Evolutionary conservation across 1,140 invertebrate species (phyloP), one percentile per base, ranked within the genome.

Genomic region (Elysia chlorotica): DNA sequence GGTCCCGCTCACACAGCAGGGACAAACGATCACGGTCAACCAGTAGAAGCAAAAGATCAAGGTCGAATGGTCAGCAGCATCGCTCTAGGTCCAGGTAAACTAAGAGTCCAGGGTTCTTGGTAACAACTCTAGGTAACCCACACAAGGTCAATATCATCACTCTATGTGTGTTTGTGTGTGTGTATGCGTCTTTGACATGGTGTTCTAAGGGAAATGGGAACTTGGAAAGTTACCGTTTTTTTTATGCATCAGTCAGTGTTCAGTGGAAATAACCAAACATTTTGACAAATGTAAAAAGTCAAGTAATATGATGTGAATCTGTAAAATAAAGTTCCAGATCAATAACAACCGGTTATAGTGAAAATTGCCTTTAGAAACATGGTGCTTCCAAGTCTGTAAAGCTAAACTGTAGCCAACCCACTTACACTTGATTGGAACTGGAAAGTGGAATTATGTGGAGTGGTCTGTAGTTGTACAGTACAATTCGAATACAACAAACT

Each of bases 31-130:
- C 53, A 6, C n/a, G 67, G 17, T 65, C 62, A 14, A 3, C 25
- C 23, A 38, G 21, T 48, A 4, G 54, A 65, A 48, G 68, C 30
- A 54, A 38, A 65, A 30, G 61, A 28, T 76, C 76, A 35, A 56
- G 65, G 14, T 74, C 74, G 48, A 33, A 63, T 54, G 68, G 74
- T 61, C 69, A 61, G 59, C 78, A 75, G 71, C 76, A 73, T 71
- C 74, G 69, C 61, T 81, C 80, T 70, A 81, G 81, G 81, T 82
- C 81, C 71, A 82, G 80, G 80, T 82, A 82, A 82, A 78, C 65
- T 37, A 38, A 48, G n/a, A 48, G 41, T n/a, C 48, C 66, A 71
- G 69, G 75, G 70, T 72, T 62, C 31, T 37, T 66, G 77, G 80
- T 78, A 76, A 79, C 74, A 78, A 75, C 75, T 78, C 76, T 77